A percentile compares a stretch with the other conserved stretches of the same genome.
Evolutionary conservation across 1,140 invertebrate genomes (phyloP).

Genomic region (Hermatobates lingyangjiaoensis): DNA sequence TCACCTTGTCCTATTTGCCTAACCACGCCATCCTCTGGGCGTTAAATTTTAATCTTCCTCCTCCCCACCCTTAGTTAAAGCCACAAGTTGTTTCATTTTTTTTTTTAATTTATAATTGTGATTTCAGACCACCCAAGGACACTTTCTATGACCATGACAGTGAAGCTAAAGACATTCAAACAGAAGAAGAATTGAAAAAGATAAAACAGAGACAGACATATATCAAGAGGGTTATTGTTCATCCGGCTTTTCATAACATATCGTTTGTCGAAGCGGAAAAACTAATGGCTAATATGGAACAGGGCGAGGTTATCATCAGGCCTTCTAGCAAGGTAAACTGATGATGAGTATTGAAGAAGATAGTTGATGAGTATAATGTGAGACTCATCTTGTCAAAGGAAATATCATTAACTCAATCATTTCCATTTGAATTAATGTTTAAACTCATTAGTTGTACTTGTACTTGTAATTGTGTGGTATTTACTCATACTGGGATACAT

Average conservation of each 20-base stretch:
- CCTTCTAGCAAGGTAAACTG: conserved; percentile 81
- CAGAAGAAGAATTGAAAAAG: conserved; percentile 65
- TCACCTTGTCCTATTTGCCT: no score
- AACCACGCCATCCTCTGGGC: no score
- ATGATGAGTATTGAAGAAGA: no score
- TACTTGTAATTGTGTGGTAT: no score
- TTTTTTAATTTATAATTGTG: conserved; percentile 6
- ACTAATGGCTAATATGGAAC: conserved; percentile 75
- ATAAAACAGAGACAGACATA: conserved; percentile 59
- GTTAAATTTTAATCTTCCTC: no score
- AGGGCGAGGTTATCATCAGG: conserved; percentile 88
- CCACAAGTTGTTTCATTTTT: background rate
- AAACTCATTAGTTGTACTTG: no score
- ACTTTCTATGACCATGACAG: conserved; percentile 76
- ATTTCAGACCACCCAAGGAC: conserved; percentile 58
- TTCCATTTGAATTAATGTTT: no score
- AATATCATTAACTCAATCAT: no score
- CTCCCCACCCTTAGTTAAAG: background rate
- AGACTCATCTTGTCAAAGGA: no score
- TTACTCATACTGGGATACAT: no score
- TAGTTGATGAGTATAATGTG: no score
- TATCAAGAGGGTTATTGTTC: conserved; percentile 90
- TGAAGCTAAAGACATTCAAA: conserved; percentile 60
- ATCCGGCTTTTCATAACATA: conserved; percentile 95
- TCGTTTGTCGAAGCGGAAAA: conserved; percentile 83